phyloP scores from a whole-genome alignment of 1,140 invertebrate genomes.

The Drosophila fuyamai region DNA sequence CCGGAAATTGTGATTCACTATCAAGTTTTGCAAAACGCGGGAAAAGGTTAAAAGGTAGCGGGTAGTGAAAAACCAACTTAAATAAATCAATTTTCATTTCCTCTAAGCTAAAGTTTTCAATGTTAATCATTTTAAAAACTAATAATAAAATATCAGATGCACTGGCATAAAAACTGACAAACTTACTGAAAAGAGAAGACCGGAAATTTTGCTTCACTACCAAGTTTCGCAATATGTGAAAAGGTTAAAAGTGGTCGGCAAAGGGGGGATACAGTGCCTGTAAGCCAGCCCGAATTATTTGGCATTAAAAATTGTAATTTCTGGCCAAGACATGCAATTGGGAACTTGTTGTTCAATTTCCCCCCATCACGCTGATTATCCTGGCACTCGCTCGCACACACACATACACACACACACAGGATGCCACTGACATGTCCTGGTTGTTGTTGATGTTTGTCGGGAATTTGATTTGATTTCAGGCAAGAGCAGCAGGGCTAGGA shows the following conservation, averaged over 20 bases:
- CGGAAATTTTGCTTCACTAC: conserved; percentile 4
- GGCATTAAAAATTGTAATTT: conserved; percentile 51
- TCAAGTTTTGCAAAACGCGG: no score
- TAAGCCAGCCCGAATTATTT: conserved; percentile 22
- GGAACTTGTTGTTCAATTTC: conserved; percentile 47
- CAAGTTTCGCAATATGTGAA: neutral
- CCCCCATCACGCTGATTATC: conserved; percentile 43
- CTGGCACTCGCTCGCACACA: conserved; percentile 6
- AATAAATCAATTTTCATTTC: no score
- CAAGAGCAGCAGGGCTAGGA: conserved; percentile 16
- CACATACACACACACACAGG: neutral
- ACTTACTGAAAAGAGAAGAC: neutral
- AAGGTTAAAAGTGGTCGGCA: neutral
- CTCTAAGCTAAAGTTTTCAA: no score
- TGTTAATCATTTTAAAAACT: no score
- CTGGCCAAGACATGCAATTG: conserved; percentile 48
- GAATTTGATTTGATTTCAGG: conserved; percentile 75
- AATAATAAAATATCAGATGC: neutral
- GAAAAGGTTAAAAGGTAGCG: no score
- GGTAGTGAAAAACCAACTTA: no score
- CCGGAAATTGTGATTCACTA: no score
- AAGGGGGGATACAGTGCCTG: neutral
- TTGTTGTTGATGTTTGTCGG: conserved; percentile 61
- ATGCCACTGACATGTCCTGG: conserved; percentile 36
- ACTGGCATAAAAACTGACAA: neutral